Evolutionary conservation across 1,140 invertebrate species (phyloP).

Genomic region (Cherax quadricarinatus): DNA sequence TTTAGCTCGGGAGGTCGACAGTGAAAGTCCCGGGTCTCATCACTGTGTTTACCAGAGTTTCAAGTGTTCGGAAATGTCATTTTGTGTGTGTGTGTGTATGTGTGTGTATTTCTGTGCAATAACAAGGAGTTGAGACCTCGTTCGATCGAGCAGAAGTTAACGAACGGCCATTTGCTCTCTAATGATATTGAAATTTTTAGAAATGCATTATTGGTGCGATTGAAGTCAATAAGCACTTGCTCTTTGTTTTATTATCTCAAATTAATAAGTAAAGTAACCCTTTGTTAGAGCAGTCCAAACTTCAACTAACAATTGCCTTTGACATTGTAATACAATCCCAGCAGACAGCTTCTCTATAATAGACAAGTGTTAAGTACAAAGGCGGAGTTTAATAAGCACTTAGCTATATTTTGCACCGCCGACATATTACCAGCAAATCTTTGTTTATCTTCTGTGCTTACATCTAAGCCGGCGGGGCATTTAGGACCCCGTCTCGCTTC

Average conservation of each 20-base stretch:
- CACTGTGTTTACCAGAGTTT: neutral
- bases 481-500: neutral
- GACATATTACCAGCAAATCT: slow-evolving; percentile 18
- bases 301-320: slow-evolving; percentile 60
- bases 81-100: neutral
- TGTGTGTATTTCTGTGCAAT: slow-evolving; percentile 22
- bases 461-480: neutral
- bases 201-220: slow-evolving; percentile 52
- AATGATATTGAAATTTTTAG: slow-evolving; percentile 62
- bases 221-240: slow-evolving; percentile 43
- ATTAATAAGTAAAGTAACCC: slow-evolving; percentile 50
- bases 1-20: too few relatives aligned
- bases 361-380: slow-evolving; percentile 24
- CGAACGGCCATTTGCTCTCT: slow-evolving; percentile 34
- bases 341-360: slow-evolving; percentile 11
- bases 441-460: neutral
- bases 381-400: slow-evolving; percentile 28
- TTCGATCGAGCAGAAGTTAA: slow-evolving; percentile 12
- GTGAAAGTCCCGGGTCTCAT: too few relatives aligned
- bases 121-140: slow-evolving; percentile 15
- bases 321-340: slow-evolving; percentile 21
- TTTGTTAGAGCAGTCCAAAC: slow-evolving; percentile 41
- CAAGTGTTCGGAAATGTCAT: slow-evolving; percentile 23
- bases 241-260: slow-evolving; percentile 57
- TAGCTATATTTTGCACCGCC: slow-evolving; percentile 17